A percentile compares a stretch with the other conserved stretches of the same genome.
Conservation (phyloP, 1,140 invertebrate species). For the Nasonia vitripennis region DNA sequence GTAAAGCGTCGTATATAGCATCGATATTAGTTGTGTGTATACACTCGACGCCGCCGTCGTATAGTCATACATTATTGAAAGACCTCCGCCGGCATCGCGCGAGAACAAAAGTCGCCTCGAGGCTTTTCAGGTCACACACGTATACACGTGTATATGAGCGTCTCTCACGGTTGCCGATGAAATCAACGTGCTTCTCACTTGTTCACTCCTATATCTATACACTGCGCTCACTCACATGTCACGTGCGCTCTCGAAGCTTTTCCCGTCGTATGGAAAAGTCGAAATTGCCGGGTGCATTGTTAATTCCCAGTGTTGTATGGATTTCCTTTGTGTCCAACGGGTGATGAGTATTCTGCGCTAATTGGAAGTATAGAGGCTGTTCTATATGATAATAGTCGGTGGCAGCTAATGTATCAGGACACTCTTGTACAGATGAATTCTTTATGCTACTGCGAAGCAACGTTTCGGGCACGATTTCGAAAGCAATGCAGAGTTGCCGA, state of each 20-base stretch:
- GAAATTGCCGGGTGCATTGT: background rate
- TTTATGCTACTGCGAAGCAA: no score
- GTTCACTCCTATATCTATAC: background rate
- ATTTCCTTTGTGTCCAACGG: background rate
- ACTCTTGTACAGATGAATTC: no score
- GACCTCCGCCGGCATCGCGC: conserved; percentile 3
- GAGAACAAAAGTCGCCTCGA: conserved; percentile 41
- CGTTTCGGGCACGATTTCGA: no score
- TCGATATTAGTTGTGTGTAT: background rate
- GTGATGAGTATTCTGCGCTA: background rate
- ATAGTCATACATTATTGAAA: conserved; percentile 50
- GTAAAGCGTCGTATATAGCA: background rate
- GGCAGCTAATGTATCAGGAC: no score
- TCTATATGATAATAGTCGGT: background rate
- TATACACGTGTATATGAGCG: no score
- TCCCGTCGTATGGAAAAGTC: background rate
- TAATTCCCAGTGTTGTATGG: background rate
- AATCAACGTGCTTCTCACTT: conserved; percentile 7
- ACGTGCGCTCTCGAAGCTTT: background rate
- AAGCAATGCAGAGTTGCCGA: no score
- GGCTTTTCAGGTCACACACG: conserved; percentile 45
- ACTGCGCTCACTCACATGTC: background rate
- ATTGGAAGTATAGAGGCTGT: background rate
- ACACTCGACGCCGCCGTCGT: background rate
- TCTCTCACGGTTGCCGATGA: background rate